These are phyloP conservation scores for Holothuria leucospilota DNA, from an alignment of 53 echinoderm and acorn worm species.

Conservation along the genomic window DNA sequence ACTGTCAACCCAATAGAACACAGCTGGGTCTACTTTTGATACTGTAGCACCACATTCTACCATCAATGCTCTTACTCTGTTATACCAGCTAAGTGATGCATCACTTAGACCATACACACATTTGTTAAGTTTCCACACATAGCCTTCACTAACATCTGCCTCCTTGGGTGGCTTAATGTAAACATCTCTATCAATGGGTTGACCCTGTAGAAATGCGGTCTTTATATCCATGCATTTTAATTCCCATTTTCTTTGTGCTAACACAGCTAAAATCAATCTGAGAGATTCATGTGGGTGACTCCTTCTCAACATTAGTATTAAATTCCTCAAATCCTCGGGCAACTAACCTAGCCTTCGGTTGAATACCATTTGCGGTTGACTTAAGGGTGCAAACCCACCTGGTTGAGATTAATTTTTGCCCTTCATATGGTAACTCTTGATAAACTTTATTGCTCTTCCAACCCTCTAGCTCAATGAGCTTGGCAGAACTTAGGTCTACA, in stretches of 20 bases:
- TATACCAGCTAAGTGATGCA: conserved; percentile 27
- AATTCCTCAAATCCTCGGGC: conserved; percentile 44
- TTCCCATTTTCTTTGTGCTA: conserved; percentile 37
- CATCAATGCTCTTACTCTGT: conserved; percentile 33
- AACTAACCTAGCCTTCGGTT: conserved; percentile 40
- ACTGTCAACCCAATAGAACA: conserved; percentile 20
- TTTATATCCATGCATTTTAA: conserved; percentile 29
- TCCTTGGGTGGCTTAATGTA: conserved; percentile 35
- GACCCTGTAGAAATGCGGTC: conserved; percentile 5
- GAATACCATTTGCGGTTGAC: too few relatives aligned
- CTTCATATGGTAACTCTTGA: conserved; percentile 4
- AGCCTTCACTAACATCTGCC: not conserved
- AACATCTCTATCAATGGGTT: conserved; percentile 33
- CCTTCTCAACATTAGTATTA: not conserved
- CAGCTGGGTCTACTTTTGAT: conserved; percentile 43
- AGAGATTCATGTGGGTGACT: conserved; percentile 36
- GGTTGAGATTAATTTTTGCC: conserved; percentile 25
- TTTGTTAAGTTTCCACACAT: conserved; percentile 36
- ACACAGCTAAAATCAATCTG: conserved; percentile 34
- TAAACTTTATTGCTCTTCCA: conserved; percentile 16
- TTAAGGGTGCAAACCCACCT: conserved; percentile 11
- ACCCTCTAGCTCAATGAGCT: conserved; percentile 12
- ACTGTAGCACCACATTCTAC: conserved; percentile 32
- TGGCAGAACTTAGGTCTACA: not conserved
- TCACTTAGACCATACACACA: conserved; percentile 54